These are phyloP conservation scores for Sebastes diploproa DNA, from an alignment of 2,797 vertebrate genomes.

Conservation along the genomic window DNA sequence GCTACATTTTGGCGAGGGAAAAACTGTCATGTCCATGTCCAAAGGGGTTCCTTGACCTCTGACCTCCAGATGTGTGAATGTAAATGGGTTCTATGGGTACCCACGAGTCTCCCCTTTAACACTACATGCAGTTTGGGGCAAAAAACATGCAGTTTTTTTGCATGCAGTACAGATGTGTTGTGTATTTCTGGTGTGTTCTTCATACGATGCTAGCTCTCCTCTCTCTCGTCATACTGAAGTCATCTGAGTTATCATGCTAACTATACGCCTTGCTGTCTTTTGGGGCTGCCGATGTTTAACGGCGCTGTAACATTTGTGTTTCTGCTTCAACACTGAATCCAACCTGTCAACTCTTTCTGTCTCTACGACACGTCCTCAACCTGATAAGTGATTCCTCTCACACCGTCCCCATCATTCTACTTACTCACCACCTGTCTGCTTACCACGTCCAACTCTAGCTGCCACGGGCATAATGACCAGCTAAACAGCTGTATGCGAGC, in stretches of 20 bases:
- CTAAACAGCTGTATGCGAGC: constrained; percentile 13
- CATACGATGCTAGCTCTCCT: no score
- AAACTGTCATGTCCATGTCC: fast-evolving
- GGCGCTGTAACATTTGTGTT: neutral
- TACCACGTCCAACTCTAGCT: constrained; percentile 41
- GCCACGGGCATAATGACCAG: constrained; percentile 49
- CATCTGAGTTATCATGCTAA: neutral
- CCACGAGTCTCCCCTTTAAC: no score
- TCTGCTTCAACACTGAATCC: neutral
- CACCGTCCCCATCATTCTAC: constrained; percentile 22
- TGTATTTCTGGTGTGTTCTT: no score
- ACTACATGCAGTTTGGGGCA: no score
- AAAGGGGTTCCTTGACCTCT: no score
- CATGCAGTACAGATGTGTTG: no score
- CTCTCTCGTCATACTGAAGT: no score
- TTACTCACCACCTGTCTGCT: constrained; percentile 45
- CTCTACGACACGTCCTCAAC: neutral
- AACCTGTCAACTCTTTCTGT: neutral
- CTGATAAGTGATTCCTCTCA: constrained; percentile 48
- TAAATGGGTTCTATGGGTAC: no score
- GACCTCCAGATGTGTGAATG: fast-evolving
- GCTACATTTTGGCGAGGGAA: no score
- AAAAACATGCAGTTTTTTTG: no score
- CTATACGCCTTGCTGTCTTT: neutral
- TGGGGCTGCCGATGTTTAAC: neutral